Evolutionary conservation across 2,888 invertebrate species (phyloP).

Genomic region (Callyntrura guangdongensis): DNA sequence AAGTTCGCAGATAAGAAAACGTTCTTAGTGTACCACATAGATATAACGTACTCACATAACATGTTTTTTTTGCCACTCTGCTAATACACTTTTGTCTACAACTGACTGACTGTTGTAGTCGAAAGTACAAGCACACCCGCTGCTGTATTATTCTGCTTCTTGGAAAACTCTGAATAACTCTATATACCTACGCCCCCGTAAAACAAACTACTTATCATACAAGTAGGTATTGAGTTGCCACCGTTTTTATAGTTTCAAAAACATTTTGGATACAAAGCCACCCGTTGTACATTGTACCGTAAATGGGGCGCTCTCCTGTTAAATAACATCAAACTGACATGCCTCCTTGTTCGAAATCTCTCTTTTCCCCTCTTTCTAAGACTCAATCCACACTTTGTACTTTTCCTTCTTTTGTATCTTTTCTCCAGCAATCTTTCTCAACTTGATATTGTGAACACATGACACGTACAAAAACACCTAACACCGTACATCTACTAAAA

Average conservation of each 20-base stretch:
- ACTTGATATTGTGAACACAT: conserved; percentile 68
- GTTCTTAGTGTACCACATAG: not conserved
- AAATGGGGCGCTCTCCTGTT: conserved; percentile 11
- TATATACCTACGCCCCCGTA: not conserved
- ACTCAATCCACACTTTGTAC: conserved; percentile 62
- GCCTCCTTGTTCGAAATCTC: conserved; percentile 54
- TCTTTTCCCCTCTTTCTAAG: conserved; percentile 2
- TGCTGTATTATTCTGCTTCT: not conserved
- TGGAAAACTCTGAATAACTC: not conserved
- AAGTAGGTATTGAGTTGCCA: not conserved
- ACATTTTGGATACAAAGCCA: not conserved
- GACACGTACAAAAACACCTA: conserved; percentile 66
- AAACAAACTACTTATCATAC: not conserved
- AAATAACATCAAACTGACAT: conserved; percentile 48
- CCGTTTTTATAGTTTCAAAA: not conserved
- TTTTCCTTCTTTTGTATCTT: not conserved
- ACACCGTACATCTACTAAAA: conserved; percentile 47
- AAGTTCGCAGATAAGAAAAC: conserved; percentile 21
- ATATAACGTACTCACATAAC: not conserved
- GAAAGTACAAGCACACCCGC: not conserved
- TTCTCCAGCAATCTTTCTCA: conserved; percentile 35
- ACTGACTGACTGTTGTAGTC: conserved; percentile 1
- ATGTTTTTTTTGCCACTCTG: conserved; percentile 12
- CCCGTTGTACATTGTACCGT: not conserved
- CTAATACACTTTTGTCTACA: conserved; percentile 20